phyloP scores from a whole-genome alignment of 2,888 invertebrate species.

The Thymelicus acteon region DNA sequence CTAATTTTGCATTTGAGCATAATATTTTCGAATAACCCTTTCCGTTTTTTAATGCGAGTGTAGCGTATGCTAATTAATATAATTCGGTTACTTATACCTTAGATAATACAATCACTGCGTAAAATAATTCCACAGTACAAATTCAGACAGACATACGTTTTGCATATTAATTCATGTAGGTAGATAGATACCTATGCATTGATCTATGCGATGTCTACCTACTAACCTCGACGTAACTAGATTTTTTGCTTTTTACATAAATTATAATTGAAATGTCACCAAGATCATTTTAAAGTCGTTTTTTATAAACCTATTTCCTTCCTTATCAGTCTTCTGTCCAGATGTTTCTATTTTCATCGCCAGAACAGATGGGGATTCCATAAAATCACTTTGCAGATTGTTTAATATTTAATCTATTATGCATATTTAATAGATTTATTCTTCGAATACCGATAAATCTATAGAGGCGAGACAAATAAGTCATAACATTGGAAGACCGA shows the following conservation, averaged over 20 bases:
- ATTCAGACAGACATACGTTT: slow-evolving; percentile 19
- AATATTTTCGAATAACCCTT: background rate
- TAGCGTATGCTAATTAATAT: slow-evolving; percentile 17
- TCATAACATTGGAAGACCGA: slow-evolving; percentile 76
- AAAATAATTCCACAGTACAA: slow-evolving; percentile 16
- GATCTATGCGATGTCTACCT: slow-evolving; percentile 40
- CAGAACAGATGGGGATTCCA: slow-evolving; percentile 53
- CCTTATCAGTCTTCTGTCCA: slow-evolving; percentile 61
- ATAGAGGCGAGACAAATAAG: slow-evolving; percentile 76
- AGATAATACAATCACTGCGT: slow-evolving; percentile 1
- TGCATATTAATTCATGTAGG: slow-evolving; percentile 18
- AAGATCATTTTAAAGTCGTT: slow-evolving; percentile 52
- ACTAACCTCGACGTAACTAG: slow-evolving; percentile 39
- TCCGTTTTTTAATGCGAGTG: slow-evolving; percentile 5
- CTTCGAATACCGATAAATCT: slow-evolving; percentile 74
- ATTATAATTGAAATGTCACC: slow-evolving; percentile 61
- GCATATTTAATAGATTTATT: slow-evolving; percentile 71
- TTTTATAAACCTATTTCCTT: slow-evolving; percentile 64
- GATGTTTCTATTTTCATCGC: slow-evolving; percentile 61
- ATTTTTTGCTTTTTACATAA: slow-evolving; percentile 44
- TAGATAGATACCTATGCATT: slow-evolving; percentile 21
- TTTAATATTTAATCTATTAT: slow-evolving; percentile 73
- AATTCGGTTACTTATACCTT: slow-evolving; percentile 7
- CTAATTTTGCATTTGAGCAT: background rate
- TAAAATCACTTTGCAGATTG: slow-evolving; percentile 75